Base-by-base conservation (phyloP, 2,797 vertebrate species). In the Cyprinodon diabolis region DNA sequence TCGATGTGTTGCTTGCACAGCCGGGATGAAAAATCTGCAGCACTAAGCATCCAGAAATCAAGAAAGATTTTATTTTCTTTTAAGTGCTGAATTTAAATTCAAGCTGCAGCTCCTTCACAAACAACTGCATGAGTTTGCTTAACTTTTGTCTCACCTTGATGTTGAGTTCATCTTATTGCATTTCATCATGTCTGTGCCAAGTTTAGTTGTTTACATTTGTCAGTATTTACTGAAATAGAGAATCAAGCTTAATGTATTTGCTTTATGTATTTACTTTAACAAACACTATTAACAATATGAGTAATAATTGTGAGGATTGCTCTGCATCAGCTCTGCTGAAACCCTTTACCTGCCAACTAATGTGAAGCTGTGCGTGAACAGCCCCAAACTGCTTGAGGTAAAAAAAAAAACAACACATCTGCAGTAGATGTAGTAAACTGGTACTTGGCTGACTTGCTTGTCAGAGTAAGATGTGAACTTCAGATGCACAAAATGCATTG, bases 281-380 rank as follows among this genome's bases (percentile, higher is more conserved):
- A 63, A 62, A 87, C 84, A 83, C 77, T 74, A 86, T 68, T 43
- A 72, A 47, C 60, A 71, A 82, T 78, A 58, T n/a, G 65, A 80
- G 62, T 78, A 80, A 78, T 66, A 79, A 77, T 54, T 62, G 30
- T 55, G 30, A 52, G 76, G 51, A 80, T 69, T 90, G 72, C 76
- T 72, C 80, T 77, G 87, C 91, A 88, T 89, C 86, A 90, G 76
- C 85, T 84, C 83, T 86, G 86, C 87, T 89, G 79, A 79, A 65
- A 47, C 69, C 72, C 72, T 14, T 21, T 40, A 77, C 68, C 74
- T 86, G 71, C 78, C 73, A 71, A 76, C 68, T 70, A 84, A 77
- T 81, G 82, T 84, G 84, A 86, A 81, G 45, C 48, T 67, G 68
- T 49, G 55, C 57, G 40, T 66, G 65, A 55, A 47, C 55, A 63